A percentile compares a stretch with the other conserved stretches of the same genome.
Evolutionary conservation across 2,113 vertebrate genomes (phyloP).

Genomic region (Phaethon lepturus): DNA sequence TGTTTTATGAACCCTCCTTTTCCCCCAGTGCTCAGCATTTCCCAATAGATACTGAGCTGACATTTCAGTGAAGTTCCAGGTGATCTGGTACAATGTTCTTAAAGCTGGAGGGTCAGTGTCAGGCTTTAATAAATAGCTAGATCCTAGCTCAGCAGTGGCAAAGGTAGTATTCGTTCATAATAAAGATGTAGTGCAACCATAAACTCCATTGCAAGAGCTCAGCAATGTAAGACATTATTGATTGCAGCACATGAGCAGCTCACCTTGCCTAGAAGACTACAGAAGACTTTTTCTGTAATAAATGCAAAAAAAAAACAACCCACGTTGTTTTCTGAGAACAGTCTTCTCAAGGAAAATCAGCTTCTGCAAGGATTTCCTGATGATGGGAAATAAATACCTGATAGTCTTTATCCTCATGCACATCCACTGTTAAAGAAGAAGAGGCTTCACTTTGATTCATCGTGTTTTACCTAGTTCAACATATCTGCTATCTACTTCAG

Average conservation of each 20-base stretch:
- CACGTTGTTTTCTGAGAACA: background rate
- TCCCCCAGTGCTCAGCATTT: background rate
- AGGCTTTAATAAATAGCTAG: background rate
- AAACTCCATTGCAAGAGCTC: background rate
- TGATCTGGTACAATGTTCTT: background rate
- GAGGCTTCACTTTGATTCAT: background rate
- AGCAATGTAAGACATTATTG: background rate
- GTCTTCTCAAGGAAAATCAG: background rate
- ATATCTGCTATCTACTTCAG: background rate
- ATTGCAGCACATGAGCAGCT: background rate
- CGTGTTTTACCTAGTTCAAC: background rate
- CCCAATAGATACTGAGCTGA: background rate
- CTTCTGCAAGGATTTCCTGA: background rate
- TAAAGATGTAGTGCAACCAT: background rate
- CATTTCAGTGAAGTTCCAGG: background rate
- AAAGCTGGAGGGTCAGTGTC: background rate
- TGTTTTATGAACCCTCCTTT: background rate
- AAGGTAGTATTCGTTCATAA: background rate
- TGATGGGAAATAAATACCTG: background rate
- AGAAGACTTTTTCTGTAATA: background rate
- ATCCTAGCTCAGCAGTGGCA: background rate
- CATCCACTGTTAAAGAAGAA: background rate
- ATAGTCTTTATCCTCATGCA: background rate
- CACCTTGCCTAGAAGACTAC: background rate
- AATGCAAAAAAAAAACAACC: background rate